Percentiles rank a stretch among this genome's conserved stretches.
phyloP scores from a whole-genome alignment of 2,888 invertebrate species.

The Synanthedon formicaeformis region DNA sequence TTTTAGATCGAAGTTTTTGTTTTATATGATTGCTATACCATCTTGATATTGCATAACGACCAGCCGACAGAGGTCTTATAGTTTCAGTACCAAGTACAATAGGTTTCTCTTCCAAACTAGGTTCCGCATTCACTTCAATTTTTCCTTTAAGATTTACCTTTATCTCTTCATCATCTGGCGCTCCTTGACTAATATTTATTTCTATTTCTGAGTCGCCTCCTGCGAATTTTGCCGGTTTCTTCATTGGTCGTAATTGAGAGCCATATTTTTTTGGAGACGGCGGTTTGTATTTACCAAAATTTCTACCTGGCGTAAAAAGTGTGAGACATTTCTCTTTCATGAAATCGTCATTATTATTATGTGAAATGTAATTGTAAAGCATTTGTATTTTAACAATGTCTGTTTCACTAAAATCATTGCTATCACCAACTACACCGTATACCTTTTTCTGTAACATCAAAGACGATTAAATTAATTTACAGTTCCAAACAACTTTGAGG shows the following conservation, averaged over 20 bases:
- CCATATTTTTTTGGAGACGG: background rate
- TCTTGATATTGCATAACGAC: no score
- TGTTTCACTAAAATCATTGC: slow-evolving; percentile 15
- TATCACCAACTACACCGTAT: slow-evolving; percentile 6
- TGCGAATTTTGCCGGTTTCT: slow-evolving; percentile 22
- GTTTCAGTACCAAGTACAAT: no score
- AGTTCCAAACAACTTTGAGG: no score
- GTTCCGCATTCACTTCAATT: background rate
- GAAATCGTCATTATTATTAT: slow-evolving; percentile 11
- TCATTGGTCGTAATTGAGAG: slow-evolving; percentile 13
- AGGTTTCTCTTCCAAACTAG: no score
- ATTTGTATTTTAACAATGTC: slow-evolving; percentile 40
- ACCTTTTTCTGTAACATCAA: slow-evolving; percentile 3
- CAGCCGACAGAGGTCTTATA: no score
- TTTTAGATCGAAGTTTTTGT: no score
- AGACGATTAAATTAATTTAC: no score
- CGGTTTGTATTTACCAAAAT: slow-evolving; percentile 11
- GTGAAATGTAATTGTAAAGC: slow-evolving; percentile 33
- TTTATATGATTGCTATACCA: no score
- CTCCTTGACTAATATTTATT: background rate
- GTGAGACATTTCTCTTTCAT: slow-evolving; percentile 20
- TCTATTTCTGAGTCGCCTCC: background rate
- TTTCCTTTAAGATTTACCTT: background rate
- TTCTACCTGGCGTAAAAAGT: slow-evolving; percentile 26
- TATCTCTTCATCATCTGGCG: slow-evolving; percentile 1